A percentile compares a stretch with the other conserved stretches of the same genome.
Conservation (phyloP, 2,888 invertebrate genomes). For the Plebejus argus region DNA sequence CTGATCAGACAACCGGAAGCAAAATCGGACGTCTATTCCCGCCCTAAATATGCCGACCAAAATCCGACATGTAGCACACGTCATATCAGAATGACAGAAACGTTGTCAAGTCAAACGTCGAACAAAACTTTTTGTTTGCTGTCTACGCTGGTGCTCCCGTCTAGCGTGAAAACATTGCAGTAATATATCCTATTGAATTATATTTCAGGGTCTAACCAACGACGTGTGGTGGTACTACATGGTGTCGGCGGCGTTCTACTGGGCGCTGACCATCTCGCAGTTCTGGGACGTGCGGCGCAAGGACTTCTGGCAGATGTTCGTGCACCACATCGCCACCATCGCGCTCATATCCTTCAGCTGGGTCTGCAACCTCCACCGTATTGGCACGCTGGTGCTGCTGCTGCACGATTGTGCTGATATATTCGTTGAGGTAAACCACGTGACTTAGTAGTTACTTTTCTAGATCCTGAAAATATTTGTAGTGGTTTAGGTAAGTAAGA, state of each 20-base stretch:
- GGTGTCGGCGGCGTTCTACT: conserved; percentile 96
- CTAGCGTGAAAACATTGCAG: too few relatives aligned
- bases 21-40: too few relatives aligned
- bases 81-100: too few relatives aligned
- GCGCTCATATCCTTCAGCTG: conserved; percentile 95
- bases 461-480: too few relatives aligned
- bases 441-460: too few relatives aligned
- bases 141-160: not conserved
- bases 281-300: conserved; percentile 96
- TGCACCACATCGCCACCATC: conserved; percentile 97
- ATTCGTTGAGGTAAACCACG: conserved; percentile 86
- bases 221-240: conserved; percentile 99
- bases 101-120: not conserved
- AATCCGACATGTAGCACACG: too few relatives aligned
- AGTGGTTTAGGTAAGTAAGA: too few relatives aligned
- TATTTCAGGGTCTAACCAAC: conserved; percentile 84
- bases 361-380: conserved; percentile 95
- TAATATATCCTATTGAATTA: not conserved
- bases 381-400: conserved; percentile 93
- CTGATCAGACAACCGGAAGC: too few relatives aligned
- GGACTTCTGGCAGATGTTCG: conserved; percentile 96
- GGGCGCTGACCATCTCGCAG: conserved; percentile 95
- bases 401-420: conserved; percentile 95
- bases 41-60: too few relatives aligned
- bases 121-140: not conserved